Evolutionary conservation across 2,888 invertebrate species (phyloP).

Genomic region (Julus scandinavius): DNA sequence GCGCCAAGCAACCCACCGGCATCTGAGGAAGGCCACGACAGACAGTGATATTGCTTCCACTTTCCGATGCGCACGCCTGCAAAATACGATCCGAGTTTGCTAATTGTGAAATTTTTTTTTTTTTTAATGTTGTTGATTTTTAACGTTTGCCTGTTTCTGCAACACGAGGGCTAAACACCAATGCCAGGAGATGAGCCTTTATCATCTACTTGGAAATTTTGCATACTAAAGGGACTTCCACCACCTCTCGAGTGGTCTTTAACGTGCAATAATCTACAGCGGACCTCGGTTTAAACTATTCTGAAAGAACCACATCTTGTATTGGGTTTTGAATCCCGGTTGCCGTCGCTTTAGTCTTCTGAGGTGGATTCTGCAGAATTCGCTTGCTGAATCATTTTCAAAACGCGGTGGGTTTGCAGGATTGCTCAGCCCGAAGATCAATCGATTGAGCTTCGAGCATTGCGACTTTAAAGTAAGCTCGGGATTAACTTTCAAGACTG

Average conservation of each 20-base stretch:
- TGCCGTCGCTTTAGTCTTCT: background rate
- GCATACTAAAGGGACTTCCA: too few species aligned
- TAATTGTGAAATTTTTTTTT: too few species aligned
- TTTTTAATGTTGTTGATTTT: too few species aligned
- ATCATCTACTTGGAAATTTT: too few species aligned
- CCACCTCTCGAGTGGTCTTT: too few species aligned
- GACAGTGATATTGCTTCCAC: background rate
- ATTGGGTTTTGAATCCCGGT: background rate
- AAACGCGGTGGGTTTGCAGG: background rate
- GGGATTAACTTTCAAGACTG: background rate
- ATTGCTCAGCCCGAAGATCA: background rate
- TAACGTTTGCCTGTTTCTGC: too few species aligned
- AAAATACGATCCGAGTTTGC: background rate
- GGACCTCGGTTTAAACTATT: too few species aligned
- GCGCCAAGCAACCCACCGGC: background rate
- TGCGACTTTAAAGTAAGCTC: background rate
- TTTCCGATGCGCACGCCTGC: background rate
- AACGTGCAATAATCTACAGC: too few species aligned
- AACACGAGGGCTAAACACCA: too few species aligned
- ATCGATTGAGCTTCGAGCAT: background rate
- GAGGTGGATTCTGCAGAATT: background rate
- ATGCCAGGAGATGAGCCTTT: too few species aligned
- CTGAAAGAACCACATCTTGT: too few species aligned
- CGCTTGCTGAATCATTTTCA: constrained; percentile 5
- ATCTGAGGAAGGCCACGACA: background rate